Percentiles rank a stretch among this genome's conserved stretches.
Conservation (phyloP, 2,797 vertebrate species). For the Enteromius thamalakanensis region DNA sequence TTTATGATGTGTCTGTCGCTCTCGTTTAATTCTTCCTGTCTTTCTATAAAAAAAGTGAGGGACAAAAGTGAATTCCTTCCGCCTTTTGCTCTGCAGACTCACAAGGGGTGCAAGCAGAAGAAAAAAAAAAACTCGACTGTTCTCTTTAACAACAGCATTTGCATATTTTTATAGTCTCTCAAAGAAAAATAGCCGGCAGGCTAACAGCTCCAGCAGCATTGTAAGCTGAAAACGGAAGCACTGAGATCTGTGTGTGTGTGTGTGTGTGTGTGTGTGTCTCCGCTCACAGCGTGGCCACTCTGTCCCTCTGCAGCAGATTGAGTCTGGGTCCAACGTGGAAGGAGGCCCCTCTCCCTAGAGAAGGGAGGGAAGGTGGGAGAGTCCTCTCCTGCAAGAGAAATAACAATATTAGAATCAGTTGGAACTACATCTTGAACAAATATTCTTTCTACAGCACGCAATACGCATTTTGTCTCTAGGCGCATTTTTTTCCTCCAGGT, state of each 20-base stretch:
- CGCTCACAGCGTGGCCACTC: conserved; percentile 47
- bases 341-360: conserved; percentile 51
- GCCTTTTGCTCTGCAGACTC: conserved; percentile 52
- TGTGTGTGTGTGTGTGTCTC: conserved; percentile 40
- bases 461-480: conserved; percentile 29
- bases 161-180: conserved; percentile 82
- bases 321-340: conserved; percentile 41
- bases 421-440: conserved; percentile 22
- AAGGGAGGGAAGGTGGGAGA: conserved; percentile 47
- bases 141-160: conserved; percentile 80
- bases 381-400: conserved; percentile 54
- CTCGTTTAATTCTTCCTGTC: conserved; percentile 13
- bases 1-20: conserved; percentile 17
- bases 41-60: conserved; percentile 42
- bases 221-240: conserved; percentile 71
- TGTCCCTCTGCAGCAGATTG: conserved; percentile 63
- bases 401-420: conserved; percentile 21
- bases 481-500: background rate
- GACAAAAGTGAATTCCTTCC: conserved; percentile 54
- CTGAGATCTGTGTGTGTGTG: conserved; percentile 54
- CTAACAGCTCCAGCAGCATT: conserved; percentile 73
- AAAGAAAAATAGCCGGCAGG: conserved; percentile 83
- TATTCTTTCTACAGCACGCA: background rate
- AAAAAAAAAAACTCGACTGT: conserved; percentile 59
- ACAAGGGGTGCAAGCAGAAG: conserved; percentile 52